Conservation (phyloP, 2,888 invertebrate species). For the Tipula lateralis region DNA sequence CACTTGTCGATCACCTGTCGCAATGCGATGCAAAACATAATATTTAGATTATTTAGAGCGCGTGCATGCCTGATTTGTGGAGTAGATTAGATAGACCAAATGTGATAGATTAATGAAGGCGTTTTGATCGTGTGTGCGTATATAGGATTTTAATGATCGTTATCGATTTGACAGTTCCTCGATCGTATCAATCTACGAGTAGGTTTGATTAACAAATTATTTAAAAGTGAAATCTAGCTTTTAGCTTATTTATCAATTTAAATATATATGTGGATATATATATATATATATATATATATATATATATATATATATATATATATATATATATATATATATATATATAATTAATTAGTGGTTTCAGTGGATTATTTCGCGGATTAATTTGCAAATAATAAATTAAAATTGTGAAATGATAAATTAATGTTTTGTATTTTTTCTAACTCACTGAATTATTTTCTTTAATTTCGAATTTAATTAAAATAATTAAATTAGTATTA, state of each 20-base stretch:
- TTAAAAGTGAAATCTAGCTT: not conserved
- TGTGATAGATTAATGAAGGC: not conserved
- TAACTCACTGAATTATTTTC: not conserved
- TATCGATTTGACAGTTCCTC: not conserved
- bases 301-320: too few relatives aligned
- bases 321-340: too few relatives aligned
- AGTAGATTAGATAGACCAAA: not conserved
- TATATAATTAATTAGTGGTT: not conserved
- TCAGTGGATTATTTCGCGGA: not conserved
- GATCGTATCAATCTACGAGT: not conserved
- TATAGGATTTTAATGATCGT: not conserved
- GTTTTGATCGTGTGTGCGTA: not conserved
- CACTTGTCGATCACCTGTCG: conserved; percentile 9
- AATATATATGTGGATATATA: too few relatives aligned
- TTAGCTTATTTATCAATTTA: not conserved
- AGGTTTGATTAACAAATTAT: not conserved
- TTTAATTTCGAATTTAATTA: conserved; percentile 4
- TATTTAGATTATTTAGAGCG: not conserved
- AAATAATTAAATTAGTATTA: not conserved
- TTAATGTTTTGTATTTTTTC: not conserved
- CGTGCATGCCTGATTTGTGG: not conserved
- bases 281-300: too few relatives aligned
- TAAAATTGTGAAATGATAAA: not conserved
- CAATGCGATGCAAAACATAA: not conserved
- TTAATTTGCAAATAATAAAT: not conserved